Conservation (phyloP, 1,140 invertebrate genomes). For the Argopecten irradians region DNA sequence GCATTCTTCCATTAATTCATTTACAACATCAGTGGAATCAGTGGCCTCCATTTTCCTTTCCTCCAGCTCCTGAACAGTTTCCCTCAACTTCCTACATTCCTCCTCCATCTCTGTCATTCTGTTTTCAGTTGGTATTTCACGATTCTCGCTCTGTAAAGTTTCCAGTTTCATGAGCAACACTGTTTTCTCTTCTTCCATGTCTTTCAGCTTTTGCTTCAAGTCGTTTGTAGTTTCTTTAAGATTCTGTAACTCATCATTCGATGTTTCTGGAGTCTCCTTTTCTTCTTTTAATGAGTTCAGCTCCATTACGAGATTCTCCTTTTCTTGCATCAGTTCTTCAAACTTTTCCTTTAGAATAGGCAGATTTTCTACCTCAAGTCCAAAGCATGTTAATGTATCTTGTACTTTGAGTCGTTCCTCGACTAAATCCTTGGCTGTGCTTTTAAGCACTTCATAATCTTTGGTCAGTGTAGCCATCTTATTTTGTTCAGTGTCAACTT, state of each 20-base stretch:
- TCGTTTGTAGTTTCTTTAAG: neutral
- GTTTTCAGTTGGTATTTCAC: neutral
- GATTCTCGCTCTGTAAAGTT: neutral
- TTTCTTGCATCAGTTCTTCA: neutral
- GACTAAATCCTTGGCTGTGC: constrained; percentile 3
- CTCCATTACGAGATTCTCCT: neutral
- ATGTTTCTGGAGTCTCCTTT: neutral
- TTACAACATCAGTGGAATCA: constrained; percentile 21
- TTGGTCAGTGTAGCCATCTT: constrained; percentile 29
- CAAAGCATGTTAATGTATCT: neutral
- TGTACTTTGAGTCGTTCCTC: neutral
- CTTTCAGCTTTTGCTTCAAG: neutral
- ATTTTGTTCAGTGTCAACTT: constrained; percentile 36
- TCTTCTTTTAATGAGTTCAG: neutral
- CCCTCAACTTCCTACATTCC: constrained; percentile 33
- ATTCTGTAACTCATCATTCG: neutral
- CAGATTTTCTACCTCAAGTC: constrained; percentile 11
- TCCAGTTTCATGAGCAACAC: neutral
- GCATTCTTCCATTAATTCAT: constrained; percentile 36
- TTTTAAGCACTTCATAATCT: neutral
- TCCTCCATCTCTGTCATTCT: no score
- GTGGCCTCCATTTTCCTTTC: constrained; percentile 40
- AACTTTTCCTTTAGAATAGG: neutral
- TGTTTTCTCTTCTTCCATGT: neutral
- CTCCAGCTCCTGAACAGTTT: constrained; percentile 32